Percentiles rank a stretch among this genome's conserved stretches.
Evolutionary conservation across 2,888 invertebrate genomes (phyloP).

Genomic region (Slavum lentiscoides): DNA sequence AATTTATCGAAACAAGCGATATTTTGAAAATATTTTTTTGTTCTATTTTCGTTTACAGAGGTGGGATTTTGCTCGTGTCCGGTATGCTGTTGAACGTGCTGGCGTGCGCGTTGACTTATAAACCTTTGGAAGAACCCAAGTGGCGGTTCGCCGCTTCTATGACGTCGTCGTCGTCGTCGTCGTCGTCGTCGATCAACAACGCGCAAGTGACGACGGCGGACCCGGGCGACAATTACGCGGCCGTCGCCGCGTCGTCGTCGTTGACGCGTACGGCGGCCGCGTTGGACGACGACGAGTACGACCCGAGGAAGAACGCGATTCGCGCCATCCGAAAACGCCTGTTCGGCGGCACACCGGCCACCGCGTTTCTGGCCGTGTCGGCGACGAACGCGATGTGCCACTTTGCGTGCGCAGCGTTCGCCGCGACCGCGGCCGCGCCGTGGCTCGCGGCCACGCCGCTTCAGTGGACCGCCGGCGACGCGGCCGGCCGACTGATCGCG

Average conservation of each 20-base stretch:
- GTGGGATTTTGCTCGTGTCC: conserved; percentile 32
- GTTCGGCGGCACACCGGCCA: background rate
- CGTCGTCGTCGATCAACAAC: conserved; percentile 9
- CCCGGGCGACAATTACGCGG: background rate
- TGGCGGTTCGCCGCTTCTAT: background rate
- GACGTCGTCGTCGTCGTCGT: background rate
- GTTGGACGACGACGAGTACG: background rate
- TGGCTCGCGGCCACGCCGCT: background rate
- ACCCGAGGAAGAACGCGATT: background rate
- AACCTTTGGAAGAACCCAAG: background rate
- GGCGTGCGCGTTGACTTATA: conserved; percentile 27
- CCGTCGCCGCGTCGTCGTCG: background rate
- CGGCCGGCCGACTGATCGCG: conserved; percentile 5
- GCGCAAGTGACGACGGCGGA: background rate
- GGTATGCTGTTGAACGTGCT: conserved; percentile 33
- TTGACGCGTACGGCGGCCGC: no score
- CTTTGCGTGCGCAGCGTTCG: conserved; percentile 1
- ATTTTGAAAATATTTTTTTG: background rate
- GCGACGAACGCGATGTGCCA: conserved; percentile 1
- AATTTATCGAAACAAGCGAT: no score
- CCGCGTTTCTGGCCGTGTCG: background rate
- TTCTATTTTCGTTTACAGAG: conserved; percentile 9
- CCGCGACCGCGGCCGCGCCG: background rate
- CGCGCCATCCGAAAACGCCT: background rate
- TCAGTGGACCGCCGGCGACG: conserved; percentile 1